These are phyloP conservation scores for Stenoptilia bipunctidactyla DNA, from an alignment of 2,888 invertebrate genomes.

Conservation along the genomic window DNA sequence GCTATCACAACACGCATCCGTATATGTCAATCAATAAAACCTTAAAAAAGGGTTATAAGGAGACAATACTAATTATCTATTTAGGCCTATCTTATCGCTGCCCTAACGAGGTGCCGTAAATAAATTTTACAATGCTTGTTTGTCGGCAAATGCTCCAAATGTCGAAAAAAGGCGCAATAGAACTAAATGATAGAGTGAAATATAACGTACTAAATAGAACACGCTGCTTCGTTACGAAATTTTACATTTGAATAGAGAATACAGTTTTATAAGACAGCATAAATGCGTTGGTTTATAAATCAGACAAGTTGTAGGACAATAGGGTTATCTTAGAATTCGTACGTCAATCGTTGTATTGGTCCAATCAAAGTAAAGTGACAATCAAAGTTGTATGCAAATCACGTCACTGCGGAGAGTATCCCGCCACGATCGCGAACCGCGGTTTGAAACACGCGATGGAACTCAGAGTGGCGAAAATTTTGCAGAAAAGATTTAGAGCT, in stretches of 20 bases:
- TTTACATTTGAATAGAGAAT: constrained; percentile 6
- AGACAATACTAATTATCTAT: constrained; percentile 65
- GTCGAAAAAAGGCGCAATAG: constrained; percentile 40
- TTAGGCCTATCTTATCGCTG: constrained; percentile 50
- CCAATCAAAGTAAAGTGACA: constrained; percentile 19
- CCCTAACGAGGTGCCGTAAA: constrained; percentile 57
- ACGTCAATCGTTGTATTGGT: constrained; percentile 30
- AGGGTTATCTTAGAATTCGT: constrained; percentile 29
- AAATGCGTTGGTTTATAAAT: not conserved
- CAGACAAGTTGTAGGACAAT: not conserved
- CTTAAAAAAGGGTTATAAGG: constrained; percentile 9
- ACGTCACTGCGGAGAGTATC: too few species aligned
- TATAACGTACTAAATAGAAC: constrained; percentile 44
- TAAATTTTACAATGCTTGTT: constrained; percentile 49
- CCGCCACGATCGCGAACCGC: too few species aligned
- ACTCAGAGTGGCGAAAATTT: too few species aligned
- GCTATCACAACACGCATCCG: constrained; percentile 10
- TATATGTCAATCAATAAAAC: constrained; percentile 5
- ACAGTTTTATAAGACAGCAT: not conserved
- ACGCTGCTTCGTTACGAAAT: constrained; percentile 33
- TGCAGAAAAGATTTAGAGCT: too few species aligned
- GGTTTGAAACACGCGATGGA: too few species aligned
- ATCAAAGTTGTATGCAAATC: too few species aligned
- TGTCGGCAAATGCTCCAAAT: constrained; percentile 43
- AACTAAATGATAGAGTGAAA: constrained; percentile 28